Conservation (phyloP, 37 sponge, comb jelly and placozoan genomes). For the Hexactinellida sp. region DNA sequence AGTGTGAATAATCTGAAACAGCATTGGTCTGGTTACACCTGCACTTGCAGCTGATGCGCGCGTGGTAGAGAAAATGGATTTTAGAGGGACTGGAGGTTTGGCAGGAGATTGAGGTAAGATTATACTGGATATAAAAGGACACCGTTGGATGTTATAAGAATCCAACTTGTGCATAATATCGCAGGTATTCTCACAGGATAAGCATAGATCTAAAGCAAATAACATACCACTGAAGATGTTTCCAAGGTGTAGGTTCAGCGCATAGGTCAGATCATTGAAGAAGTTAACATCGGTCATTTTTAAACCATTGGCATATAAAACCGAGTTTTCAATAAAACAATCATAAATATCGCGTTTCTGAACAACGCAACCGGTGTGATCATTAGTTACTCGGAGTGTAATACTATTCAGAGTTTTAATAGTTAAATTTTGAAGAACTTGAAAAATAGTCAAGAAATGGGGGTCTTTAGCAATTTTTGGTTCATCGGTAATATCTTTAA, state of each 20-base stretch:
- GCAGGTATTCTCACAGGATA: background rate
- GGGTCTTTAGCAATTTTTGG: background rate
- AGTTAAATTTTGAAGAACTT: background rate
- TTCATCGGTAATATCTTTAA: background rate
- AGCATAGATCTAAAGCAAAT: background rate
- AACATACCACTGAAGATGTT: constrained; percentile 3
- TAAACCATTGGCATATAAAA: background rate
- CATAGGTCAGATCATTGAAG: background rate
- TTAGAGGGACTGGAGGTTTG: background rate
- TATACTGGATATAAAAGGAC: background rate
- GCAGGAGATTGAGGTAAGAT: background rate
- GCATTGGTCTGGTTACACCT: background rate
- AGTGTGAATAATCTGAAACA: background rate
- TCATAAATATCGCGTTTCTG: background rate
- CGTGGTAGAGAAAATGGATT: background rate
- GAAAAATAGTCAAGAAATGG: background rate
- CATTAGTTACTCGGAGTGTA: background rate
- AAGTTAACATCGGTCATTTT: background rate
- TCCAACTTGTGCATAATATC: background rate
- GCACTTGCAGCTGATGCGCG: background rate
- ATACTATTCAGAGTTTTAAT: background rate
- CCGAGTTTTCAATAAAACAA: constrained; percentile 5
- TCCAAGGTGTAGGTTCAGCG: background rate
- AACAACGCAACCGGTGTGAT: background rate
- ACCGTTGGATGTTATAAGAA: background rate